Evolutionary conservation across 2,797 vertebrate species (phyloP).

Genomic region (Silurus lanzhouensis): DNA sequence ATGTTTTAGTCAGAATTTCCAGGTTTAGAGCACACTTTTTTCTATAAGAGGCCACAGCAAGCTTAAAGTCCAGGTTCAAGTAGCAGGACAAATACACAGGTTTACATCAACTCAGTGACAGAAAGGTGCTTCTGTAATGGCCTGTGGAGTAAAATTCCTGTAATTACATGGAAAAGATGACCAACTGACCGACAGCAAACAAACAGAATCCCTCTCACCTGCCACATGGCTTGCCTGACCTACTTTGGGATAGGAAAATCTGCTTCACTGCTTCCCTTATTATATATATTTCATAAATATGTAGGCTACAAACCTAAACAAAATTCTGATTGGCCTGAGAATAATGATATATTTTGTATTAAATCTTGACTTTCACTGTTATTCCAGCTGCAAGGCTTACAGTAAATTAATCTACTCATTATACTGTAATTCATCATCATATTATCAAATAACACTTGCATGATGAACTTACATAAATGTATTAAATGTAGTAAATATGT

Average conservation of each 20-base stretch:
- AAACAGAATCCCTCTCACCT: conserved; percentile 79
- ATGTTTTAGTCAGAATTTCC: conserved; percentile 54
- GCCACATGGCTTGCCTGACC: conserved; percentile 71
- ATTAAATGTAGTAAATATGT: not conserved
- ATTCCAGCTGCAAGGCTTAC: not conserved
- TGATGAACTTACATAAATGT: not conserved
- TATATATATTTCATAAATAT: not conserved
- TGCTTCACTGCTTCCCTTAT: not conserved
- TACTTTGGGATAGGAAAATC: conserved; percentile 77
- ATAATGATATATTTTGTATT: not conserved
- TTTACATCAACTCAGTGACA: conserved; percentile 51
- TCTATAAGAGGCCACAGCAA: conserved; percentile 34
- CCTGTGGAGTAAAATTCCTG: conserved; percentile 52
- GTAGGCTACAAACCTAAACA: not conserved
- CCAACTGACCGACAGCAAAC: conserved; percentile 72
- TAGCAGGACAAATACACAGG: conserved; percentile 43
- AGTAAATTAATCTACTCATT: not conserved
- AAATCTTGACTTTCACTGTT: not conserved
- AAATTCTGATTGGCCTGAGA: not conserved
- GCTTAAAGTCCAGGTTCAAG: conserved; percentile 60
- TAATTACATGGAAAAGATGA: conserved; percentile 68
- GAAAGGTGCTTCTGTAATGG: conserved; percentile 57
- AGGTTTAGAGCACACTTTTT: conserved; percentile 37
- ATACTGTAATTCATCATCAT: not conserved
- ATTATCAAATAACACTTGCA: not conserved